phyloP scores from a whole-genome alignment of 2,113 vertebrate species.

The Mellivora capensis region DNA sequence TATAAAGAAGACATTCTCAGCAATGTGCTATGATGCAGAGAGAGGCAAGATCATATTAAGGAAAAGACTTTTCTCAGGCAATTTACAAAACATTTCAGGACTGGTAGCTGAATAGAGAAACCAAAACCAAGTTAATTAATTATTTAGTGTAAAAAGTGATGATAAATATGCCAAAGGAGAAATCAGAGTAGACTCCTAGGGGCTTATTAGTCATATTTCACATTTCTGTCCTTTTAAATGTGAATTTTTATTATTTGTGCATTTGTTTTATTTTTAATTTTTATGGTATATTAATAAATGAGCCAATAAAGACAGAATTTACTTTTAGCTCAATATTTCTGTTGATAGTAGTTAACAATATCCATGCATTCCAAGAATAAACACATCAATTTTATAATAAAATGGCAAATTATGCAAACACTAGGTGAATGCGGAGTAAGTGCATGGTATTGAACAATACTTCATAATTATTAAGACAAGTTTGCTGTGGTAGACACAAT shows the following conservation, averaged over 20 bases:
- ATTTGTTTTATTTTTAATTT: slow-evolving; percentile 43
- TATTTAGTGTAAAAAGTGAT: not conserved
- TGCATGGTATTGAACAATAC: not conserved
- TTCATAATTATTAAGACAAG: not conserved
- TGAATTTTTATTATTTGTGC: slow-evolving; percentile 3
- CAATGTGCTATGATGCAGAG: not conserved
- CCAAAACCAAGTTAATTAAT: not conserved
- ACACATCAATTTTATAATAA: not conserved
- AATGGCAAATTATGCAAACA: not conserved
- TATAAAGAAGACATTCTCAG: not conserved
- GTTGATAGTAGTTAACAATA: not conserved
- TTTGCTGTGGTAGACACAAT: not conserved
- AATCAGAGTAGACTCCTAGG: not conserved
- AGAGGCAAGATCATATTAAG: not conserved
- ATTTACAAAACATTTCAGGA: not conserved
- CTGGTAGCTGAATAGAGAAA: not conserved
- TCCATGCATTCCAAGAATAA: not conserved
- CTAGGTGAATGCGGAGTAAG: not conserved
- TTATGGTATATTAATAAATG: not conserved
- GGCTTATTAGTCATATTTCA: not conserved
- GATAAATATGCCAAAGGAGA: not conserved
- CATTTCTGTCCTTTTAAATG: not conserved
- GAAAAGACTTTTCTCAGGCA: not conserved
- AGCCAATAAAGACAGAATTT: not conserved
- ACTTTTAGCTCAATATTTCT: not conserved